phyloP scores from a whole-genome alignment of 2,113 vertebrate genomes.

The Megaceryle maxima region DNA sequence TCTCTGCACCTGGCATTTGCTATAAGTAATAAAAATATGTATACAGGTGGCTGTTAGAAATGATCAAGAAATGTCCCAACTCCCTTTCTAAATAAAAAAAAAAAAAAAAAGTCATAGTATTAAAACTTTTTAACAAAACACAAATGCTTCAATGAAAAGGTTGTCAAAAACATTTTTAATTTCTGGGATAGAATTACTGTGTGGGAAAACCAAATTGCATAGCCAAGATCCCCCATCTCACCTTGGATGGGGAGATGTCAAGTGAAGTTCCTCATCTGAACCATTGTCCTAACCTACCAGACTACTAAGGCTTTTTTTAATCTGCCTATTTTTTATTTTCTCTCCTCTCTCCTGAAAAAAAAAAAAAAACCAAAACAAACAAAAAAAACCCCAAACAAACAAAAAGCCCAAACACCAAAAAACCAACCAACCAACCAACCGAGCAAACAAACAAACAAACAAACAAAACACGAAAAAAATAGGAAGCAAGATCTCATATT shows the following conservation, averaged over 20 bases:
- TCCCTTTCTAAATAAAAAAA: not conserved
- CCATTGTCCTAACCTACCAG: not conserved
- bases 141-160: not conserved
- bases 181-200: not conserved
- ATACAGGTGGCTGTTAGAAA: not conserved
- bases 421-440: too few relatives aligned
- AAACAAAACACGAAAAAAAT: not conserved
- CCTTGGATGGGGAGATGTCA: not conserved
- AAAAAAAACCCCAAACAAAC: not conserved
- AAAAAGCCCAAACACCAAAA: not conserved
- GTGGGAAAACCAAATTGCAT: not conserved
- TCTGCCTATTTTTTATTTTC: not conserved
- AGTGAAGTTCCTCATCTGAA: not conserved
- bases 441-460: too few relatives aligned
- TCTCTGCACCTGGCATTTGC: not conserved
- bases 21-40: not conserved
- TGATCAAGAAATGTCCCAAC: not conserved
- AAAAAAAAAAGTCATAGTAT: not conserved
- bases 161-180: not conserved
- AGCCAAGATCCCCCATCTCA: not conserved
- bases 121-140: not conserved
- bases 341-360: not conserved
- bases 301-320: not conserved
- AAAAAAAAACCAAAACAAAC: not conserved
- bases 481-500: constrained; percentile 23